Conservation (phyloP, 2,888 invertebrate genomes). For the Synergus japonicus region DNA sequence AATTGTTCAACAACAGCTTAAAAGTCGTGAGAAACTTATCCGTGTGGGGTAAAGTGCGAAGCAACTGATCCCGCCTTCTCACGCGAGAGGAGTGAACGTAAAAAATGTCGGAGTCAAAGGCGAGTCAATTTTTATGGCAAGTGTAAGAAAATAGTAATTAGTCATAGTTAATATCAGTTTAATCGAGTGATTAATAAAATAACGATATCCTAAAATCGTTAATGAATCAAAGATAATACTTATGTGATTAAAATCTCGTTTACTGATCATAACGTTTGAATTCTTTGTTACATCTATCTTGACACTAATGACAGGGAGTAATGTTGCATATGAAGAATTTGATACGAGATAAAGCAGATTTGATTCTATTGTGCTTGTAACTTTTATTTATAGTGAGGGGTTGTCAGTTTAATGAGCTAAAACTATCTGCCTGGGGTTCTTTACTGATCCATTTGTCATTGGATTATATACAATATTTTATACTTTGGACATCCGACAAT, state of each 20-base stretch:
- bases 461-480: neutral
- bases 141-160: neutral
- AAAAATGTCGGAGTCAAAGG: neutral
- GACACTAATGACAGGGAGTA: neutral
- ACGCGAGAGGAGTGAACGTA: neutral
- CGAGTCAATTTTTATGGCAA: neutral
- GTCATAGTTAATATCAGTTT: neutral
- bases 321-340: neutral
- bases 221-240: neutral
- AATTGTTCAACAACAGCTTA: neutral
- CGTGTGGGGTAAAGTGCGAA: neutral
- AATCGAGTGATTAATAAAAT: neutral
- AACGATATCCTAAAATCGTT: neutral
- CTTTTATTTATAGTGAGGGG: neutral
- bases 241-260: neutral
- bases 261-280: neutral
- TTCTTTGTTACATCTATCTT: neutral
- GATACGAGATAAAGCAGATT: neutral
- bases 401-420: neutral
- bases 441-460: neutral
- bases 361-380: neutral
- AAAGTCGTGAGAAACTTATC: neutral
- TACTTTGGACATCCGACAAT: neutral
- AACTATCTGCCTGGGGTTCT: neutral
- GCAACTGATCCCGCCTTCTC: conserved; percentile 3